Evolutionary conservation across 2,888 invertebrate genomes (phyloP).

Genomic region (Diachrysia chrysitis): DNA sequence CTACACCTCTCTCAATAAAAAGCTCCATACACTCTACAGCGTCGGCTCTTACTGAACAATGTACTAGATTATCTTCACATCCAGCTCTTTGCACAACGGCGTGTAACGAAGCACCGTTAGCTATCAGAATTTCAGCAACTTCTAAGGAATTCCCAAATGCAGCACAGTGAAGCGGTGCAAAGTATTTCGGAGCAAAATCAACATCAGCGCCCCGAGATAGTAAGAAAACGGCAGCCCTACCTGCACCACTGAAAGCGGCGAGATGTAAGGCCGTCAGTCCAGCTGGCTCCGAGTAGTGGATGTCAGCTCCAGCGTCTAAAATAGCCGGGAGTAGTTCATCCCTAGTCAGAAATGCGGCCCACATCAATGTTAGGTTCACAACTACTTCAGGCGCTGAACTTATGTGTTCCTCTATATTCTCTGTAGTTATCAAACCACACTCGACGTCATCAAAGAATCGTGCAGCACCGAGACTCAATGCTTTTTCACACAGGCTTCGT

Average conservation of each 20-base stretch:
- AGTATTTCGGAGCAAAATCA: slow-evolving; percentile 91
- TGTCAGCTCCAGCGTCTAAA: slow-evolving; percentile 91
- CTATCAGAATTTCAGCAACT: slow-evolving; percentile 93
- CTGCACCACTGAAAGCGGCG: slow-evolving; percentile 93
- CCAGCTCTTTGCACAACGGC: slow-evolving; percentile 91
- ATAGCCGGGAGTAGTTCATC: slow-evolving; percentile 92
- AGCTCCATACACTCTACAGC: slow-evolving; percentile 93
- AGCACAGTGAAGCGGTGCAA: slow-evolving; percentile 95
- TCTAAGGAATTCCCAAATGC: slow-evolving; percentile 96
- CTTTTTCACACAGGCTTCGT: slow-evolving; percentile 92
- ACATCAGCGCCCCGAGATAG: slow-evolving; percentile 92
- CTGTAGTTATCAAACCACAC: slow-evolving; percentile 90
- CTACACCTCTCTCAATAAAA: slow-evolving; percentile 93
- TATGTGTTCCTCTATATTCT: slow-evolving; percentile 89
- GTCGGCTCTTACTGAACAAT: slow-evolving; percentile 95
- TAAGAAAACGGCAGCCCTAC: slow-evolving; percentile 91
- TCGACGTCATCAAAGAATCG: slow-evolving; percentile 93
- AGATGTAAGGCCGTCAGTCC: slow-evolving; percentile 93
- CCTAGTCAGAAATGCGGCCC: slow-evolving; percentile 92
- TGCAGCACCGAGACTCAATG: slow-evolving; percentile 91
- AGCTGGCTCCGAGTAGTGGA: slow-evolving; percentile 92
- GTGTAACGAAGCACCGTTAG: slow-evolving; percentile 91
- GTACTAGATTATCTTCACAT: slow-evolving; percentile 93
- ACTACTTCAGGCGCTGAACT: slow-evolving; percentile 91
- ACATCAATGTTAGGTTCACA: slow-evolving; percentile 92